These are phyloP conservation scores for Myotis myotis DNA, from an alignment of 2,797 vertebrate genomes.

Conservation along the genomic window DNA sequence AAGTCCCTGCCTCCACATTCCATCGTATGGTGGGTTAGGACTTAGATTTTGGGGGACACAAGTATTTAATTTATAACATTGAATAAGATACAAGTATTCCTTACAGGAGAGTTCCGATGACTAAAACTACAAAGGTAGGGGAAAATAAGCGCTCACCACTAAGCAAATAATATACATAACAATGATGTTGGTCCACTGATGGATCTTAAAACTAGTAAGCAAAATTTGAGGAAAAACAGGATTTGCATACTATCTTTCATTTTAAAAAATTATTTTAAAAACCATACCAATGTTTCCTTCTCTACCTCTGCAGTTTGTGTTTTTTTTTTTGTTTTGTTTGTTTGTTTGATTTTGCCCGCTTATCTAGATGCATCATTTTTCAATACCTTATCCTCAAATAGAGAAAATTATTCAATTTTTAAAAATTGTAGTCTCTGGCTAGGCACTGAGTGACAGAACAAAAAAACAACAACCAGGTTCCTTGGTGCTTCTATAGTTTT, in stretches of 20 bases:
- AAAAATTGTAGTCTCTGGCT: not conserved
- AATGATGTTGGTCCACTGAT: not conserved
- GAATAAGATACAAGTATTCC: not conserved
- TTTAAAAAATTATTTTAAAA: not conserved
- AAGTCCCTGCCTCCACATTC: not conserved
- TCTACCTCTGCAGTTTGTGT: not conserved
- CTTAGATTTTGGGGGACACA: not conserved
- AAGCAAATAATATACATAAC: not conserved
- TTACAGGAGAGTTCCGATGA: not conserved
- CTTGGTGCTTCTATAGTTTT: not conserved
- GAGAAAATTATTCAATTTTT: not conserved
- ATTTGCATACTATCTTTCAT: not conserved
- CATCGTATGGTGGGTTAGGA: not conserved
- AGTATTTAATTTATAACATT: not conserved
- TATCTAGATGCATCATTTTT: not conserved
- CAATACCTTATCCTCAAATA: not conserved
- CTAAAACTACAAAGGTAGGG: not conserved
- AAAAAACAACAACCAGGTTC: not conserved
- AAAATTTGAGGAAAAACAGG: not conserved
- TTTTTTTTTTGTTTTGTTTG: too few species aligned
- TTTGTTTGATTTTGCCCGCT: not conserved
- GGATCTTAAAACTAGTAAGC: not conserved
- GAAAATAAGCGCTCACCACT: not conserved
- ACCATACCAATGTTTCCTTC: not conserved
- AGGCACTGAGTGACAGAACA: not conserved